Evolutionary conservation across 64 coral and sea anemone genomes (phyloP).

Genomic region (Cladopsammia gracilis): DNA sequence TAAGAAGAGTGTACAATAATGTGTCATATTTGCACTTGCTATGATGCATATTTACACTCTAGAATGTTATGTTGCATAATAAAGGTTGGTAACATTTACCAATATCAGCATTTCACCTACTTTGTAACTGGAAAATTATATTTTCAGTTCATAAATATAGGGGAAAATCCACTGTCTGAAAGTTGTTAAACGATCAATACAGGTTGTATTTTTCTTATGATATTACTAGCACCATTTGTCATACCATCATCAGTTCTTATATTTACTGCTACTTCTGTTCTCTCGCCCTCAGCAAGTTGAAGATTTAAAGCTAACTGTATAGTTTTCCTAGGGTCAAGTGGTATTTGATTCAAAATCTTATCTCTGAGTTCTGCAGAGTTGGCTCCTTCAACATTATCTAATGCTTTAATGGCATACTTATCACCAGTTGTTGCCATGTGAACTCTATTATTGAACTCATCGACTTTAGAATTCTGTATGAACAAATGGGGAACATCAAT

Average conservation of each 20-base stretch:
- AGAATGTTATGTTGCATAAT: too few species aligned
- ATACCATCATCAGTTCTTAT: slow-evolving; percentile 6
- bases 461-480: slow-evolving; percentile 2
- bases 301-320: slow-evolving; percentile 8
- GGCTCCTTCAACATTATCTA: not conserved
- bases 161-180: too few species aligned
- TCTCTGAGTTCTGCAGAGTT: slow-evolving; percentile 10
- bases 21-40: too few species aligned
- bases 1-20: too few species aligned
- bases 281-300: slow-evolving; percentile 3
- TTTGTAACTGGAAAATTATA: too few species aligned
- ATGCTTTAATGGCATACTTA: slow-evolving; percentile 1
- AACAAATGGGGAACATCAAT: slow-evolving; percentile 9
- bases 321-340: too few species aligned
- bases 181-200: too few species aligned
- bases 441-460: slow-evolving; percentile 43
- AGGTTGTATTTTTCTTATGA: slow-evolving; percentile 10
- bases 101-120: too few species aligned
- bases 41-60: too few species aligned
- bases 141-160: too few species aligned
- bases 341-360: too few species aligned
- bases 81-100: too few species aligned
- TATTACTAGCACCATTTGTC: slow-evolving; percentile 41
- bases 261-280: slow-evolving; percentile 40
- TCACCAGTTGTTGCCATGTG: slow-evolving; percentile 4